Conservation (phyloP, 2,797 vertebrate genomes). For the Strix occidentalis region DNA sequence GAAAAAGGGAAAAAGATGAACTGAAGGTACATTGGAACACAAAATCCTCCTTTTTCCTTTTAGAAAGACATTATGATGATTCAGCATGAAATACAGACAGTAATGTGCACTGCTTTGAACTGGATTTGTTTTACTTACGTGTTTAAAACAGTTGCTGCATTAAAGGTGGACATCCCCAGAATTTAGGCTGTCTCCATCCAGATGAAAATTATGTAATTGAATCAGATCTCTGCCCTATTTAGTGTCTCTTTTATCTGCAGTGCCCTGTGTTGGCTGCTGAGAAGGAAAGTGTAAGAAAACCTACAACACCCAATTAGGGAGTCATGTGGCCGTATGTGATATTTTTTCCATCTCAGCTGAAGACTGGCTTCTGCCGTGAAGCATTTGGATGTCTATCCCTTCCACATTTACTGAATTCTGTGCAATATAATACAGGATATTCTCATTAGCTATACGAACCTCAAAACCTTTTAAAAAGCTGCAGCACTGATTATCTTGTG, state of each 20-base stretch:
- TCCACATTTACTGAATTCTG: not conserved
- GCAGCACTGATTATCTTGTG: not conserved
- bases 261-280: not conserved
- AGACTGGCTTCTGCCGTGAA: not conserved
- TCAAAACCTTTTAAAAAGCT: not conserved
- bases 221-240: not conserved
- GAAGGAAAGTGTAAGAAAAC: slow-evolving; percentile 43
- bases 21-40: slow-evolving; percentile 19
- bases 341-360: slow-evolving; percentile 33
- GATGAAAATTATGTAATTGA: slow-evolving; percentile 5
- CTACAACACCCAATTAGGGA: slow-evolving; percentile 1
- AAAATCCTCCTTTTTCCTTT: slow-evolving; percentile 8
- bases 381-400: not conserved
- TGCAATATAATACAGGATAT: not conserved
- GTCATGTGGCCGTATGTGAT: not conserved
- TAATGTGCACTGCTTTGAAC: not conserved
- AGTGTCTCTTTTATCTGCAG: not conserved
- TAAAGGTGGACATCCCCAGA: slow-evolving; percentile 24
- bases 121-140: slow-evolving; percentile 20
- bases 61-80: slow-evolving; percentile 13
- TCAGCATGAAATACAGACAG: not conserved
- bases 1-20: slow-evolving; percentile 31
- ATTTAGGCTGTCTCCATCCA: slow-evolving; percentile 11
- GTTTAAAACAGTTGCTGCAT: slow-evolving; percentile 39
- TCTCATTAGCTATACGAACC: not conserved